Percentiles rank a stretch among this genome's conserved stretches.
These are phyloP conservation scores for Zygothrica quintamaculata DNA, from an alignment of 2,888 invertebrate genomes.

Conservation along the genomic window DNA sequence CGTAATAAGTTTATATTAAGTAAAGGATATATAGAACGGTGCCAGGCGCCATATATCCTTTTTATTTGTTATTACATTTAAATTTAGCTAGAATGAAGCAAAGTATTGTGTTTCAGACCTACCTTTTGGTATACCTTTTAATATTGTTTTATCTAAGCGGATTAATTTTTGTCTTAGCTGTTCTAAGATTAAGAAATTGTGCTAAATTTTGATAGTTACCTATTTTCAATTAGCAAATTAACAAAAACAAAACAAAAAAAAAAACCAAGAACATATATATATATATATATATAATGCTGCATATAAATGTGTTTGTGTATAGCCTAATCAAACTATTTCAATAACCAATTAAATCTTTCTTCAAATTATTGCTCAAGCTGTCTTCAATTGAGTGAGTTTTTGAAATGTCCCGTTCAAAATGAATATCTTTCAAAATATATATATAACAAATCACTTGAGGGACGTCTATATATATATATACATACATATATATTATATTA, in stretches of 20 bases:
- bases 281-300: constrained; percentile 48
- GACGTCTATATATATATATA: constrained; percentile 71
- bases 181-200: constrained; percentile 65
- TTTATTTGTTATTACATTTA: constrained; percentile 44
- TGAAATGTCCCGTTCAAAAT: constrained; percentile 38
- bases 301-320: constrained; percentile 41
- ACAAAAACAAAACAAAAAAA: constrained; percentile 19
- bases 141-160: constrained; percentile 50
- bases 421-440: neutral
- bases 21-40: constrained; percentile 22
- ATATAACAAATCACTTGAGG: constrained; percentile 76
- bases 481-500: constrained; percentile 38
- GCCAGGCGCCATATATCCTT: constrained; percentile 50
- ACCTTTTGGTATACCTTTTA: constrained; percentile 70
- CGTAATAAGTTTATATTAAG: constrained; percentile 50
- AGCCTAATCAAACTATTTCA: constrained; percentile 2
- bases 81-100: constrained; percentile 62
- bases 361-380: constrained; percentile 62
- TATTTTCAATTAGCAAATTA: constrained; percentile 55
- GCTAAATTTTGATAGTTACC: constrained; percentile 71
- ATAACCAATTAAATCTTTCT: constrained; percentile 16
- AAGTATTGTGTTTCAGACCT: constrained; percentile 52
- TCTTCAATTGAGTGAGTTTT: constrained; percentile 63
- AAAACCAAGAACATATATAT: constrained; percentile 6
- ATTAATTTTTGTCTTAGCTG: constrained; percentile 49